Evolutionary conservation across 2,888 invertebrate species (phyloP), one percentile per base, ranked within the genome.

Genomic region (Sinopyrophorus schimmeli): DNA sequence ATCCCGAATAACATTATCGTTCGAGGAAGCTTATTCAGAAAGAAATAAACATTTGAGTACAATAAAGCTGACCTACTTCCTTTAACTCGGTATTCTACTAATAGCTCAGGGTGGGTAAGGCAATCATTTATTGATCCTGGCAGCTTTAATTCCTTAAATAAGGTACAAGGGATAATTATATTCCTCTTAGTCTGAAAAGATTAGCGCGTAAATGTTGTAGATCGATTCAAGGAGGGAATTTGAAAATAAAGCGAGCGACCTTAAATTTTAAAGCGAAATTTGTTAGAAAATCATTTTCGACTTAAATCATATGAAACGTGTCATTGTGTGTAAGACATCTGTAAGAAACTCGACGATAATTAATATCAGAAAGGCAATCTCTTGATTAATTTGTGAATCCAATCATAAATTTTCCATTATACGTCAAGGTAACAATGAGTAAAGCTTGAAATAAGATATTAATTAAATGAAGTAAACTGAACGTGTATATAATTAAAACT

Each of bases 371-470:
- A 35, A 51, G 37, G 41, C 48, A 30, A 37, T 38, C 46, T 31
- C 39, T 41, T 30, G 38, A 46, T 44, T 53, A 53, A 55, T 52
- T 57, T 55, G 53, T 30, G 52, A 53, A 53, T 47, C 41, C 48
- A 53, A 52, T 53, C 46, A 53, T 55, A 55, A 57, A 57, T 57
- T 57, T 52, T 47, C 53, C 37, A 53, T 53, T 55, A 53, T 50
- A 47, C 50, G 47, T 54, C 53, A 54, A 54, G 53, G 41, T 48
- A 38, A 32, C 30, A 15, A 38, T 47, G 37, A 43, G 18, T 37
- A 23, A 28, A 39, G 35, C 43, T 18, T 21, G 14, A 43, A 54
- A 51, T 48, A 37, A 40, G 41, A 47, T 40, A 54, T 54, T 51
- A 54, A 51, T 51, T 54, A 38, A 44, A 48, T 43, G 14, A 15